A percentile compares a stretch with the other conserved stretches of the same genome.
Conservation (phyloP, 2,797 vertebrate genomes). For the Semaprochilodus insignis region DNA sequence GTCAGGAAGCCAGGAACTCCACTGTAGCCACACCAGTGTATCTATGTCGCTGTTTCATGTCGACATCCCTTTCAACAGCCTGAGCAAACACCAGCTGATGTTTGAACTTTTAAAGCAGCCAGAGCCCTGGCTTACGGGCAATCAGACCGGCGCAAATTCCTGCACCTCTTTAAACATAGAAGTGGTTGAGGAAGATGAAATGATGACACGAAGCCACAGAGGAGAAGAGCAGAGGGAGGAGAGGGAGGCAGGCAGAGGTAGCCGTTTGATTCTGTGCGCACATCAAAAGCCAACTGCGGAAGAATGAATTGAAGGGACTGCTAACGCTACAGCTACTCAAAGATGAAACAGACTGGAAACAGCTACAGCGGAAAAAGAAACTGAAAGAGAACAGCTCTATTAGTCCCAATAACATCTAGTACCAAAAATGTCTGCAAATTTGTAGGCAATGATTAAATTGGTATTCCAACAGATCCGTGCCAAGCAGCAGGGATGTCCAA, state of each 20-base stretch:
- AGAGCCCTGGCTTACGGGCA: conserved; percentile 57
- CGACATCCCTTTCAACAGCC: conserved; percentile 61
- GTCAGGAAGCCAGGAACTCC: conserved; percentile 36
- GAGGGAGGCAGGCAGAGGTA: conserved; percentile 16
- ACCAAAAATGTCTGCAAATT: conserved; percentile 68
- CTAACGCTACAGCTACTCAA: neutral
- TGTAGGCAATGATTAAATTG: conserved; percentile 62
- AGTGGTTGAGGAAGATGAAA: conserved; percentile 48
- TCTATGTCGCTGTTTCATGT: conserved; percentile 57
- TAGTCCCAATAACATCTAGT: conserved; percentile 45
- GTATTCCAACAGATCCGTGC: conserved; percentile 71
- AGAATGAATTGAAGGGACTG: neutral
- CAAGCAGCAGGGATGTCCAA: conserved; percentile 66
- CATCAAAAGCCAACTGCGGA: conserved; percentile 11
- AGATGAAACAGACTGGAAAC: neutral
- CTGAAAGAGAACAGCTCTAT: neutral
- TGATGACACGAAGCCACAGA: conserved; percentile 37
- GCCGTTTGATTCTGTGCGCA: conserved; percentile 34
- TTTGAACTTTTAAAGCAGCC: conserved; percentile 64
- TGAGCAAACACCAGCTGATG: conserved; percentile 59
- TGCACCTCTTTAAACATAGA: conserved; percentile 58
- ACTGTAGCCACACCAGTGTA: conserved; percentile 48
- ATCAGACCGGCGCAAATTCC: conserved; percentile 54
- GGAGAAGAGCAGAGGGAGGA: neutral
- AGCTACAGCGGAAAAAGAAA: neutral